Percentiles rank a stretch among this genome's conserved stretches.
These are phyloP conservation scores for Menura novaehollandiae DNA, from an alignment of 2,113 vertebrate genomes.

Conservation along the genomic window DNA sequence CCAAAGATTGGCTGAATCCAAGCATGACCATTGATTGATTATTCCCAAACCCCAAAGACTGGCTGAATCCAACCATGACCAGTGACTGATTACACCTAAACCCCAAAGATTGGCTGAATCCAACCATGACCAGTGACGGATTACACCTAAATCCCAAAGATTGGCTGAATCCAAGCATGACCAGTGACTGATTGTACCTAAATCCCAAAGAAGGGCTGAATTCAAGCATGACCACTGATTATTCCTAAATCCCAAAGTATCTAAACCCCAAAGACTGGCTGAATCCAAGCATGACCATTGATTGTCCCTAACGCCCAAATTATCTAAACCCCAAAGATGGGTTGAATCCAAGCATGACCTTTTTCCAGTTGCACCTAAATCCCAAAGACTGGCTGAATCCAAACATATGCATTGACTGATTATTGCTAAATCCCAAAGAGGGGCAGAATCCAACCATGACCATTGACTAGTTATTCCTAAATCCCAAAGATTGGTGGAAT, in stretches of 20 bases:
- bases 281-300: background rate
- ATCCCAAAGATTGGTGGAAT: background rate
- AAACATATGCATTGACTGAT: no score
- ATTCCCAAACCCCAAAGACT: background rate
- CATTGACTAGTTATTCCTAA: no score
- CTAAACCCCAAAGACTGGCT: rapidly evolving
- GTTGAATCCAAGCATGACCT: background rate
- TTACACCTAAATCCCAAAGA: background rate
- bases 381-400: background rate
- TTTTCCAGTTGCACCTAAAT: background rate
- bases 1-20: rapidly evolving
- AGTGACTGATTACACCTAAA: background rate
- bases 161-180: no score
- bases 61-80: background rate
- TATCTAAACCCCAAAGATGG: background rate
- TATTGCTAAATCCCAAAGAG: no score
- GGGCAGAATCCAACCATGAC: no score
- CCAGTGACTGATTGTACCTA: no score
- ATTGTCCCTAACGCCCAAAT: background rate
- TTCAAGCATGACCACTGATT: background rate
- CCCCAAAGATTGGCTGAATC: background rate
- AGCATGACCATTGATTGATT: rapidly evolving
- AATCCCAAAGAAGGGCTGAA: background rate
- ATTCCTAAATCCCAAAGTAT: background rate
- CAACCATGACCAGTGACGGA: no score